phyloP scores from a whole-genome alignment of 2,888 invertebrate genomes.

The Dynastes maya region DNA sequence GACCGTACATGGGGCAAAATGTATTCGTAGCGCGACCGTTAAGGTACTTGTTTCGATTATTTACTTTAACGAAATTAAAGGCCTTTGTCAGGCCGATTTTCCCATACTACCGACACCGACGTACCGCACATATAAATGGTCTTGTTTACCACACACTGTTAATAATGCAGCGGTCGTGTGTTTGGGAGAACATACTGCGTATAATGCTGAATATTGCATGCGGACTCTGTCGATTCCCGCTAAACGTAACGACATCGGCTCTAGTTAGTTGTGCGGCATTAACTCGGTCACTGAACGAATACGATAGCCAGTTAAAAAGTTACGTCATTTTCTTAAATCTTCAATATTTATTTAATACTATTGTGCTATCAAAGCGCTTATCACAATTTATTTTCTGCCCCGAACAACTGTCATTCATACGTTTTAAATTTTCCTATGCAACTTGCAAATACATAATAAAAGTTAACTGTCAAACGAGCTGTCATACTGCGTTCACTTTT shows the following conservation, averaged over 20 bases:
- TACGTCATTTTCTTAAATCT: neutral
- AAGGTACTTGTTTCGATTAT: constrained; percentile 49
- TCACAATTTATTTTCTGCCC: no score
- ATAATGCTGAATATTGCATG: constrained; percentile 58
- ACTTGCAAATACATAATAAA: no score
- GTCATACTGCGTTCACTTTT: no score
- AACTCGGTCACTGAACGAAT: neutral
- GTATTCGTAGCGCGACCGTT: constrained; percentile 48
- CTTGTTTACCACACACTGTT: constrained; percentile 58
- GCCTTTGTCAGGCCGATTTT: constrained; percentile 46
- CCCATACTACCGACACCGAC: constrained; percentile 47
- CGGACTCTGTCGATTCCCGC: constrained; percentile 35
- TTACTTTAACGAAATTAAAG: constrained; percentile 51
- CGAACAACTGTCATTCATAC: no score
- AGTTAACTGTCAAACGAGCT: no score
- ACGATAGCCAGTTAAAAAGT: constrained; percentile 18
- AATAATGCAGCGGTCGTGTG: constrained; percentile 60
- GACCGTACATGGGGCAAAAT: constrained; percentile 42
- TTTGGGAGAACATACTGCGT: constrained; percentile 52
- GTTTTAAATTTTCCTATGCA: no score
- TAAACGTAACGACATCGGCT: constrained; percentile 6
- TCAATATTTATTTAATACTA: neutral
- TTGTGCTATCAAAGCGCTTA: no score
- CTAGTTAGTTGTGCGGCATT: constrained; percentile 21
- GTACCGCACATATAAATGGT: constrained; percentile 57